Evolutionary conservation across 1,140 invertebrate genomes (phyloP).

Genomic region (Hestina assimilis): DNA sequence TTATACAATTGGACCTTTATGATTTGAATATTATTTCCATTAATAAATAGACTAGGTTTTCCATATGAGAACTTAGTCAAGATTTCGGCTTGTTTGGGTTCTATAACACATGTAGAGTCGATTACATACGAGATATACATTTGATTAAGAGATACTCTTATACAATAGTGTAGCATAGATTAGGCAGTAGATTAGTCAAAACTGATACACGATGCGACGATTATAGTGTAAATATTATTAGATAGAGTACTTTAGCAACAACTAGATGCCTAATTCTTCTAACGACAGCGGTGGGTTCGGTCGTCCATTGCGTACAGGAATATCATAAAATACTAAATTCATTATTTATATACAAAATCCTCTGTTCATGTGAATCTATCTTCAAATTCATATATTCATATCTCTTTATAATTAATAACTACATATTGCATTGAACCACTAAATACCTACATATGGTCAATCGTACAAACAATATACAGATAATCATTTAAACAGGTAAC

Average conservation of each 20-base stretch:
- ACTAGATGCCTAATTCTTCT: neutral
- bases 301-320: neutral
- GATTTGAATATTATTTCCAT: neutral
- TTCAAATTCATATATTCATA: neutral
- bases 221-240: too few relatives aligned
- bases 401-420: neutral
- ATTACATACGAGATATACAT: neutral
- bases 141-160: neutral
- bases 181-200: neutral
- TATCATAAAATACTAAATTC: slow-evolving; percentile 4
- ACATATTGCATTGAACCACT: slow-evolving; percentile 6
- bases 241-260: too few relatives aligned
- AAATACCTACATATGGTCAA: slow-evolving; percentile 1
- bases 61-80: neutral
- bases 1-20: neutral
- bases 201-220: too few relatives aligned
- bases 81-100: neutral
- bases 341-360: slow-evolving; percentile 10
- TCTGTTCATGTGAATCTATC: neutral
- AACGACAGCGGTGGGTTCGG: neutral
- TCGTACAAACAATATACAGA: slow-evolving; percentile 13
- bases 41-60: neutral
- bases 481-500: slow-evolving; percentile 8
- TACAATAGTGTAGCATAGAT: neutral
- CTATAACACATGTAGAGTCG: neutral